Base-by-base conservation (phyloP, 2,797 vertebrate genomes). In the Glyptemys insculpta region DNA sequence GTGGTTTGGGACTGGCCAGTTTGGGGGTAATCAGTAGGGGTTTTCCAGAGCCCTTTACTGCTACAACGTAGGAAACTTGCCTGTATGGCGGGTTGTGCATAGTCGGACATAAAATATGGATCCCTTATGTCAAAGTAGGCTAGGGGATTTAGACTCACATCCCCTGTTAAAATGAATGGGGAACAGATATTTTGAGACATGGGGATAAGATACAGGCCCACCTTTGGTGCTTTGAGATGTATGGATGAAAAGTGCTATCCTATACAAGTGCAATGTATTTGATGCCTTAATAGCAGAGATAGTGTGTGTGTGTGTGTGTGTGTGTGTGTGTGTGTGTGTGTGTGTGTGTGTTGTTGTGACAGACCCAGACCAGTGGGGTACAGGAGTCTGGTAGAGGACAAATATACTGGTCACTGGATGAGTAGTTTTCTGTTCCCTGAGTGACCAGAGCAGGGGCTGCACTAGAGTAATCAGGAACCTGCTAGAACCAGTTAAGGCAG, bases 41-140 rank as follows among this genome's bases (percentile, higher is more conserved):
- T 91, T 94, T 89, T 88, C 74, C 31, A 91, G 41, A 54, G 49
- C 7, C 47, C 90, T 87, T 37, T 86, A 62, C 85, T 90, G 11
- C 84, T 87, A 11, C 90, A 57, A 7, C 81, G 65, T 79, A 91
- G 80, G 86, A 92, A 37, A 94, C 92, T 93, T 97, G 95, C 95
- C 93, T 95, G 1, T 54, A 44, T 87, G 84, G 25, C 88, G 87
- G 50, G 34, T 90, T 62, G 54, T 56, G 10, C 72, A 23, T 82
- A 91, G 52, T 34, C 65, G 87, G 81, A 29, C 37, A 16, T 88
- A 34, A n/a, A 52, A 5, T 90, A 29, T 8, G n/a, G 78, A 12
- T 85, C 74, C 25, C 82, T 81, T 41, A 27, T 79, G 41, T 25
- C 85, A 23, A 12, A 93, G 65, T 80, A 10, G 57, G 10, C 41